Conservation (phyloP, 53 echinoderm and acorn worm species). For the Holothuria scabra region DNA sequence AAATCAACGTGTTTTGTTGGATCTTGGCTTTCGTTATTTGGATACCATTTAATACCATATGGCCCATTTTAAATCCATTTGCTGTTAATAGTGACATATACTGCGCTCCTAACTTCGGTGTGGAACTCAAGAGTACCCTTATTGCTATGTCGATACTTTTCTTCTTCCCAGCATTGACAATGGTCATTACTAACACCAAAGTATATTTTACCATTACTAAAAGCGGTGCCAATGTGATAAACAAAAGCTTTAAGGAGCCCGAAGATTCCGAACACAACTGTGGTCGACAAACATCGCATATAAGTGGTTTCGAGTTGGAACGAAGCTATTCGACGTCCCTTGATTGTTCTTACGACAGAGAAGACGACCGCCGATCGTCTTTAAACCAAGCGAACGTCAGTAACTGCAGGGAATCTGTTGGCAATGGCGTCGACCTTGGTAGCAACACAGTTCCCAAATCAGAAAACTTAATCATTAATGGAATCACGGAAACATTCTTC, state of each 20-base stretch:
- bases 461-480: too few relatives aligned
- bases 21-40: slow-evolving; percentile 34
- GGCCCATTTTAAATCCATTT: slow-evolving; percentile 12
- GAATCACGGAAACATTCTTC: too few relatives aligned
- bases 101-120: background rate
- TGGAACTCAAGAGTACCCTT: background rate
- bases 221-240: background rate
- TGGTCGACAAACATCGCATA: too few relatives aligned
- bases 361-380: too few relatives aligned
- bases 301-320: too few relatives aligned
- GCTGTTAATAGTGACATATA: background rate
- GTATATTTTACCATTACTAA: background rate
- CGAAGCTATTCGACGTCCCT: too few relatives aligned
- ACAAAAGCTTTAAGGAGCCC: background rate
- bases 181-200: background rate
- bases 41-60: slow-evolving; percentile 29
- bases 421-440: too few relatives aligned
- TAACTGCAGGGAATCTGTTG: too few relatives aligned
- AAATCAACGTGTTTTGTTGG: slow-evolving; percentile 32
- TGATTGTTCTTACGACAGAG: too few relatives aligned
- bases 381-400: too few relatives aligned
- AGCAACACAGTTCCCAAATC: too few relatives aligned
- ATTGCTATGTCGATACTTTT: background rate
- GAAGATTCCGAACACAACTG: too few relatives aligned
- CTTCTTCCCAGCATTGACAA: background rate